These are phyloP conservation scores for Apamea sordens DNA, from an alignment of 2,888 invertebrate species.

Conservation along the genomic window DNA sequence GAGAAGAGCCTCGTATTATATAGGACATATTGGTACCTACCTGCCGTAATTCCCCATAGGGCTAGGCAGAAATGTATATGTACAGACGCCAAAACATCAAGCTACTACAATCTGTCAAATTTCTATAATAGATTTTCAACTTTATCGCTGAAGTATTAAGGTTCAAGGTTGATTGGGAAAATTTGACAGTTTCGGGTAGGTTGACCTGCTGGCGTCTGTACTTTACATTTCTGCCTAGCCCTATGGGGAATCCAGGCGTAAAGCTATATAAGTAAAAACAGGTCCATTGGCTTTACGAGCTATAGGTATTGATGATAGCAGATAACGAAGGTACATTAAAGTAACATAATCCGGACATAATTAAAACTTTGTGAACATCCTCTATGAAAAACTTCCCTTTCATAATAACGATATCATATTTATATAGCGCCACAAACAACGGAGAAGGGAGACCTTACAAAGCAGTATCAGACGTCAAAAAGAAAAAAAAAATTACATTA, in stretches of 20 bases:
- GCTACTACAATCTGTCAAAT: too few species aligned
- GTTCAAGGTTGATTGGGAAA: too few species aligned
- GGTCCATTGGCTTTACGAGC: not conserved
- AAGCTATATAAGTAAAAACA: not conserved
- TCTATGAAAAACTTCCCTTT: conserved; percentile 6
- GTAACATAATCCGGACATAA: conserved; percentile 1
- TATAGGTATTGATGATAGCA: not conserved
- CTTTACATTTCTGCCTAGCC: not conserved
- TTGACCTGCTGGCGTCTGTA: too few species aligned
- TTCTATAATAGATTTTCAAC: too few species aligned
- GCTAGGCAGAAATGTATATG: too few species aligned
- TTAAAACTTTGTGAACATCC: conserved; percentile 24
- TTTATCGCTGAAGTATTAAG: too few species aligned
- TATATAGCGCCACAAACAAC: conserved; percentile 10
- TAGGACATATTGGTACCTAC: not conserved
- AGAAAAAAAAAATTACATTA: conserved; percentile 5
- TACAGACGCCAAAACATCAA: too few species aligned
- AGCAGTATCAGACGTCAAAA: conserved; percentile 31
- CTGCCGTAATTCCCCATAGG: not conserved
- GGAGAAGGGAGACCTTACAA: not conserved
- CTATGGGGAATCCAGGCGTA: not conserved
- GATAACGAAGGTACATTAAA: not conserved
- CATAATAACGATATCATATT: conserved; percentile 16
- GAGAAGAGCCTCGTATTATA: conserved; percentile 6
- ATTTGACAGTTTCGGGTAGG: too few species aligned